phyloP scores from a whole-genome alignment of 2,797 vertebrate species.

The Chaunax sp. region DNA sequence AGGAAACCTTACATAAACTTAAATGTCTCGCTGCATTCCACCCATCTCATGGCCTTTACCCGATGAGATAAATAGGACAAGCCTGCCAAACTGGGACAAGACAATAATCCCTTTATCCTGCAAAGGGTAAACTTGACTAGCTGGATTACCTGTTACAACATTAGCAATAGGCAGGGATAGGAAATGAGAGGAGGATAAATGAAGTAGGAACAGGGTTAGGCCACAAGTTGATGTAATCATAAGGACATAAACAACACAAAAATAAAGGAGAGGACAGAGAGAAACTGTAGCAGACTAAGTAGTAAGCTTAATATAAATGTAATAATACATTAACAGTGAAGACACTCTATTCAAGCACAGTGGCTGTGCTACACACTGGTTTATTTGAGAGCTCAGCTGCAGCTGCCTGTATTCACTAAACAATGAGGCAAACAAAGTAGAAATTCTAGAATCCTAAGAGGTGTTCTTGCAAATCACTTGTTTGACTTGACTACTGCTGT shows the following conservation, averaged over 20 bases:
- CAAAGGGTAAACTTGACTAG: constrained; percentile 64
- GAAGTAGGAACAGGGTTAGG: constrained; percentile 24
- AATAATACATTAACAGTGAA: neutral
- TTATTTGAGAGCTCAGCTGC: constrained; percentile 54
- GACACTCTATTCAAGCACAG: constrained; percentile 17
- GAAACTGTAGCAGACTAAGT: neutral
- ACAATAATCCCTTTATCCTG: constrained; percentile 81
- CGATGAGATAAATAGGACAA: constrained; percentile 73
- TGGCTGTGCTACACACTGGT: constrained; percentile 31
- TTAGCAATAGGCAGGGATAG: constrained; percentile 58
- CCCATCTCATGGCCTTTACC: constrained; percentile 47
- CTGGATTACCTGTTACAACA: constrained; percentile 81
- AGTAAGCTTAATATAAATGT: constrained; percentile 10
- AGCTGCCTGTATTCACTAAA: constrained; percentile 41
- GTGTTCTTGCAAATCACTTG: constrained; percentile 62
- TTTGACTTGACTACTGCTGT: constrained; percentile 75
- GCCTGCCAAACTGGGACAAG: constrained; percentile 65
- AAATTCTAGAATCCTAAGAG: constrained; percentile 57
- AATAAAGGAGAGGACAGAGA: constrained; percentile 24
- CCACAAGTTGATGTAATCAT: constrained; percentile 38
- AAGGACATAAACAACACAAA: constrained; percentile 21
- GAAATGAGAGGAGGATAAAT: constrained; percentile 34
- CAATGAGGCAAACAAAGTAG: constrained; percentile 53
- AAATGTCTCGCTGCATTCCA: constrained; percentile 52
- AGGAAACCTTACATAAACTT: constrained; percentile 56